These are phyloP conservation scores for Diorhabda carinulata DNA, from an alignment of 1,140 invertebrate genomes.

Conservation along the genomic window DNA sequence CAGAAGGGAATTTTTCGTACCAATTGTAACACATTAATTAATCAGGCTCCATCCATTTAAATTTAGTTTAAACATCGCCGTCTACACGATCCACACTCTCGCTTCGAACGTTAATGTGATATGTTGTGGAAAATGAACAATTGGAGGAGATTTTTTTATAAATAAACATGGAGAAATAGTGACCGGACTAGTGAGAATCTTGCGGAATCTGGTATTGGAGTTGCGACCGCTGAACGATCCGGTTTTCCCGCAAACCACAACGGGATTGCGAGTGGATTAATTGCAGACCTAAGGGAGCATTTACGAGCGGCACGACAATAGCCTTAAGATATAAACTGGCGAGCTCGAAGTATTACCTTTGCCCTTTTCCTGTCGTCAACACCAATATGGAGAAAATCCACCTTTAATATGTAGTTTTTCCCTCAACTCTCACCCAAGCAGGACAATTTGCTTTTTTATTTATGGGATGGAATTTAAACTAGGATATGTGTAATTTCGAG, in stretches of 20 bases:
- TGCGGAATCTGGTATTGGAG: conserved; percentile 14
- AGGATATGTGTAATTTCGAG: neutral
- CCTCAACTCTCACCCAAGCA: neutral
- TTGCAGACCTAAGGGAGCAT: conserved; percentile 38
- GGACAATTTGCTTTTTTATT: conserved; percentile 12
- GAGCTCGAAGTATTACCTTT: conserved; percentile 31
- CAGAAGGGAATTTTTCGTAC: too few relatives aligned
- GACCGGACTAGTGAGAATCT: conserved; percentile 4
- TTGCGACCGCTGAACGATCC: conserved; percentile 14
- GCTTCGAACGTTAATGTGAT: too few relatives aligned
- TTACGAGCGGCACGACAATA: conserved; percentile 38
- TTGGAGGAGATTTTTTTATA: too few relatives aligned
- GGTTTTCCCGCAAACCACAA: conserved; percentile 33
- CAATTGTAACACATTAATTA: too few relatives aligned
- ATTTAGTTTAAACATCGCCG: too few relatives aligned
- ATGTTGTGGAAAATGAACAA: too few relatives aligned
- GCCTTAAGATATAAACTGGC: conserved; percentile 38
- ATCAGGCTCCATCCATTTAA: too few relatives aligned
- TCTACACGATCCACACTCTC: too few relatives aligned
- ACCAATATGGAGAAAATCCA: conserved; percentile 37
- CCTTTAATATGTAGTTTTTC: conserved; percentile 15
- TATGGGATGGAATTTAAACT: conserved; percentile 5
- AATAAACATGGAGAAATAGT: neutral
- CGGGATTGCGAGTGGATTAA: conserved; percentile 40
- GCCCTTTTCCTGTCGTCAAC: conserved; percentile 36